Conservation (phyloP, 1,140 invertebrate species). For the Aphelinus atriplicis region DNA sequence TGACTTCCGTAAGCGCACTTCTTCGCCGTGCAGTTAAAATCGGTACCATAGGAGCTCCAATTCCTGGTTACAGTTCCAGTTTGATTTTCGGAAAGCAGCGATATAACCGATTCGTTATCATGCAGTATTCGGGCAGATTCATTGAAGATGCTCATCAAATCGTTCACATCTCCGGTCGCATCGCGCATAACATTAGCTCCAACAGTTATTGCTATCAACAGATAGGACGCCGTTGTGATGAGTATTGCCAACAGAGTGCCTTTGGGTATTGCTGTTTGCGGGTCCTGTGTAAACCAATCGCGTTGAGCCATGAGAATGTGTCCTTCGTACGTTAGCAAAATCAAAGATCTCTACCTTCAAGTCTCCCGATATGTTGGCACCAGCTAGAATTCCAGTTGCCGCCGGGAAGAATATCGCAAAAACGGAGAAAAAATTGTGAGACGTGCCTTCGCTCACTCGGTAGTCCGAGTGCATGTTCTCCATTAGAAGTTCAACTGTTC, state of each 20-base stretch:
- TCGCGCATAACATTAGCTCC: conserved; percentile 80
- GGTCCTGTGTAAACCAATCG: conserved; percentile 74
- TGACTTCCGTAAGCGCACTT: conserved; percentile 80
- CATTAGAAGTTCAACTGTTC: conserved; percentile 74
- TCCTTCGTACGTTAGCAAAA: too few species aligned
- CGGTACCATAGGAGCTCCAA: conserved; percentile 57
- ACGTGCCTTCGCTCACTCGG: conserved; percentile 71
- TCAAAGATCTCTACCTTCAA: conserved; percentile 72
- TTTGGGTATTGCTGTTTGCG: conserved; percentile 88
- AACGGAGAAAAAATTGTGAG: conserved; percentile 93
- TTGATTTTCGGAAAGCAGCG: conserved; percentile 1
- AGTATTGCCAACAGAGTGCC: conserved; percentile 90
- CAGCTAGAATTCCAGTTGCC: conserved; percentile 93
- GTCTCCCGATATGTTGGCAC: conserved; percentile 95
- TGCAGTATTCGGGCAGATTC: conserved; percentile 18
- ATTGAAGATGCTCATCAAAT: conserved; percentile 55
- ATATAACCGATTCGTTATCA: conserved; percentile 20
- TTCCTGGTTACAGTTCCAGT: conserved; percentile 11
- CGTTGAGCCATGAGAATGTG: background rate
- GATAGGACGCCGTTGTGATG: conserved; percentile 84
- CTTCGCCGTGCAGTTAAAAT: conserved; percentile 52
- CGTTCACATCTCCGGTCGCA: conserved; percentile 75
- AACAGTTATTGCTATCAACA: conserved; percentile 82
- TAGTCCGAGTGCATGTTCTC: conserved; percentile 84
- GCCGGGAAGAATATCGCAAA: conserved; percentile 98